Percentiles rank a stretch among this genome's conserved stretches.
Conservation (phyloP, 2,113 vertebrate species). For the Lepus americanus region DNA sequence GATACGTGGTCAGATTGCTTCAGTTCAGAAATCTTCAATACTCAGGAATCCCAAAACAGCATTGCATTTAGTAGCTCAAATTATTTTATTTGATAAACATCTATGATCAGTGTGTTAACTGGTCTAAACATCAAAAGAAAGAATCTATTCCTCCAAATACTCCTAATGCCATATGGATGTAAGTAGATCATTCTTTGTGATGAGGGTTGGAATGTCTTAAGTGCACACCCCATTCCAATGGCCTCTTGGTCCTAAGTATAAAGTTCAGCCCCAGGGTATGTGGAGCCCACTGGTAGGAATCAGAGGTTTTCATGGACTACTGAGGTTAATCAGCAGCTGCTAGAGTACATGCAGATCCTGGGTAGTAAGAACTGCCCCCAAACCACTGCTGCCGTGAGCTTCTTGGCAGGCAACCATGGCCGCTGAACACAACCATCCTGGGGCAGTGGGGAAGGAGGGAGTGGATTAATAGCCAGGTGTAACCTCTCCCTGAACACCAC, state of each 20-base stretch:
- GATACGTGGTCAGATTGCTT: background rate
- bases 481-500: background rate
- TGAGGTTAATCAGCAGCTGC: background rate
- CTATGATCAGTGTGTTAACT: background rate
- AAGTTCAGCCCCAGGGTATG: background rate
- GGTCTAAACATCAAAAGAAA: conserved; percentile 47
- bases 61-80: conserved; percentile 12
- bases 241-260: background rate
- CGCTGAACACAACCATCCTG: background rate
- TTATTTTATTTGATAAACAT: conserved; percentile 1
- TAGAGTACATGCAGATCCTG: background rate
- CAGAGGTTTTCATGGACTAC: background rate
- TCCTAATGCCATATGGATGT: conserved; percentile 38
- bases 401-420: background rate
- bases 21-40: conserved; percentile 4
- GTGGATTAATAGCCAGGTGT: background rate
- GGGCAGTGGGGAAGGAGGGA: background rate
- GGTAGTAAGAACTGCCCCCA: background rate
- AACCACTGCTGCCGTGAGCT: background rate
- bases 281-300: background rate
- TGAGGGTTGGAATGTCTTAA: background rate
- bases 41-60: background rate
- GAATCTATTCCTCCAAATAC: conserved; percentile 44
- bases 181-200: background rate
- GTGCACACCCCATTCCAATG: background rate